Conservation (phyloP, 2,888 invertebrate species). For the Leptura quadrifasciata region DNA sequence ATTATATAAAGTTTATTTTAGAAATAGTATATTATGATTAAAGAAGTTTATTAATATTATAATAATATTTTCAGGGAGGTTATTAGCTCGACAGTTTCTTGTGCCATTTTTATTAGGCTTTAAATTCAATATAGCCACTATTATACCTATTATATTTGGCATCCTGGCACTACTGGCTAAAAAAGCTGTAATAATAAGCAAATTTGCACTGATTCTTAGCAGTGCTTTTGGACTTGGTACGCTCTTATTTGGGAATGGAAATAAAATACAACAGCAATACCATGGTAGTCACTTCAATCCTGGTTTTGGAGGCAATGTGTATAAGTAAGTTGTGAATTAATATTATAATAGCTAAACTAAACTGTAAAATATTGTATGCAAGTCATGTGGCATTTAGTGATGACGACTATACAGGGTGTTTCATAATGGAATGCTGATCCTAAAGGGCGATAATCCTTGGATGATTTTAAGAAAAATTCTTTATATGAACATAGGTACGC, state of each 20-base stretch:
- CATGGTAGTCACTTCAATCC: background rate
- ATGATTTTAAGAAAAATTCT: no score
- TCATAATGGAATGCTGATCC: no score
- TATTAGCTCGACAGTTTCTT: conserved; percentile 83
- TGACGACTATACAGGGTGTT: no score
- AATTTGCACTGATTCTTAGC: conserved; percentile 83
- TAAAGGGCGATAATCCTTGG: no score
- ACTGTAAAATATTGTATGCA: no score
- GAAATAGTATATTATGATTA: no score
- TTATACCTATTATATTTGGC: conserved; percentile 85
- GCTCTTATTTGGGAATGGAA: background rate
- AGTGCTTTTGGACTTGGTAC: conserved; percentile 80
- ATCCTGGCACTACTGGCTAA: conserved; percentile 83
- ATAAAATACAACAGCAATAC: background rate
- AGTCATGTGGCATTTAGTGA: no score
- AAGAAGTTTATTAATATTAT: background rate
- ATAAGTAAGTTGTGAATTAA: background rate
- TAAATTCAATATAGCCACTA: conserved; percentile 85
- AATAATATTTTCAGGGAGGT: conserved; percentile 78
- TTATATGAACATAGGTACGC: no score
- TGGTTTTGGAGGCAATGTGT: background rate
- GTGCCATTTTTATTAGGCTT: conserved; percentile 87
- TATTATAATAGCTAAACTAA: no score
- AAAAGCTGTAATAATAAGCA: conserved; percentile 85
- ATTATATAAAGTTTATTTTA: no score